A percentile compares a stretch with the other conserved stretches of the same genome.
phyloP scores from a whole-genome alignment of 2,113 vertebrate genomes.

The Sinocyclocheilus grahami region DNA sequence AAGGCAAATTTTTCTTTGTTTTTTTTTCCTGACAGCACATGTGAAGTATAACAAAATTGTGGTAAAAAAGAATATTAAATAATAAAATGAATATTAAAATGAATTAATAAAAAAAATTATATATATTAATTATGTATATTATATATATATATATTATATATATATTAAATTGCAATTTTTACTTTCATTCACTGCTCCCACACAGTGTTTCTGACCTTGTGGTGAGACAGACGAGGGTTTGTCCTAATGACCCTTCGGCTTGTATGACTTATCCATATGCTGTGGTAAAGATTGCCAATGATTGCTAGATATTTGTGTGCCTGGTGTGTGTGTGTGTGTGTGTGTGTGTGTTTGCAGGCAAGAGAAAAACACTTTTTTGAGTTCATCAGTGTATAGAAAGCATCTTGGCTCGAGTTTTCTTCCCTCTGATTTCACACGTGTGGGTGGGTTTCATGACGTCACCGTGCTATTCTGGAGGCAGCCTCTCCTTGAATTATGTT shows the following conservation, averaged over 20 bases:
- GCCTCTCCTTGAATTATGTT: conserved; percentile 9
- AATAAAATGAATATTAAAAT: neutral
- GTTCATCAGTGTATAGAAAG: neutral
- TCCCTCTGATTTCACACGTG: neutral
- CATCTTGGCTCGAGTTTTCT: conserved; percentile 19
- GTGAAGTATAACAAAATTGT: neutral
- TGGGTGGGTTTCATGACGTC: conserved; percentile 41
- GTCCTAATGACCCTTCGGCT: conserved; percentile 17
- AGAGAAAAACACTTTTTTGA: neutral
- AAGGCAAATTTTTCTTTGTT: neutral
- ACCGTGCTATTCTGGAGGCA: conserved; percentile 31
- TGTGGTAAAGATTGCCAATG: conserved; percentile 24
- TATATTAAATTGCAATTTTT: neutral
- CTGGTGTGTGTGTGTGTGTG: neutral
- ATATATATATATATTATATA: too few relatives aligned
- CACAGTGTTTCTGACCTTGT: conserved; percentile 11
- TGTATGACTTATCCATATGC: conserved; percentile 28
- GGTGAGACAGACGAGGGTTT: conserved; percentile 16
- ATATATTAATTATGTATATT: too few relatives aligned
- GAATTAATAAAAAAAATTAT: neutral
- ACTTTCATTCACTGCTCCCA: neutral
- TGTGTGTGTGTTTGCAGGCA: neutral
- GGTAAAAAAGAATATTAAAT: neutral
- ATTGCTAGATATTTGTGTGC: conserved; percentile 1
- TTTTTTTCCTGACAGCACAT: neutral